These are phyloP conservation scores for Tetanocera ferruginea DNA, from an alignment of 2,888 invertebrate species.

Conservation along the genomic window DNA sequence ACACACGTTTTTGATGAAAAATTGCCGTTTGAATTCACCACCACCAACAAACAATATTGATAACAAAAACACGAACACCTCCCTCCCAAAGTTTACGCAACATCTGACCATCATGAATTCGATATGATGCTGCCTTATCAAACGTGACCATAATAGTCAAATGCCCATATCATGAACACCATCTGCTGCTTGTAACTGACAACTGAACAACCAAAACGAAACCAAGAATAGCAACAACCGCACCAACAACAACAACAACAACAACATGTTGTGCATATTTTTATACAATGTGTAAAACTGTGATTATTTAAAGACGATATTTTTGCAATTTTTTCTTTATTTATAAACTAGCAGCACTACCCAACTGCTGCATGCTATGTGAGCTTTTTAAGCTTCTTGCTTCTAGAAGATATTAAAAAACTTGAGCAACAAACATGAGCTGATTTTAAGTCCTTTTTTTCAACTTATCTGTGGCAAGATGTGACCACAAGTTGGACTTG, in stretches of 20 bases:
- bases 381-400: background rate
- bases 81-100: background rate
- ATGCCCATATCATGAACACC: conserved; percentile 15
- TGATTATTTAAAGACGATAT: background rate
- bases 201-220: background rate
- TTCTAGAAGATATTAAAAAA: conserved; percentile 25
- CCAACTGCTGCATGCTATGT: background rate
- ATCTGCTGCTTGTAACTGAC: conserved; percentile 17
- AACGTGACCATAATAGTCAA: conserved; percentile 44
- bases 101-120: conserved; percentile 5
- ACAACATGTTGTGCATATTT: conserved; percentile 28
- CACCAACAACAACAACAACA: background rate
- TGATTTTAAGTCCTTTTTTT: conserved; percentile 5
- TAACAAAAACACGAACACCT: background rate
- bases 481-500: conserved; percentile 29
- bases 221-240: background rate
- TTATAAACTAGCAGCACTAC: background rate
- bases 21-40: background rate
- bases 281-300: background rate
- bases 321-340: background rate
- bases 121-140: conserved; percentile 36
- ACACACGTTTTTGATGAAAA: background rate
- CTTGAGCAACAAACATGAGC: background rate
- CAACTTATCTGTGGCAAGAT: conserved; percentile 30
- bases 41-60: background rate